Evolutionary conservation across 2,797 vertebrate genomes (phyloP).

Genomic region (Gymnothorax reevesii): DNA sequence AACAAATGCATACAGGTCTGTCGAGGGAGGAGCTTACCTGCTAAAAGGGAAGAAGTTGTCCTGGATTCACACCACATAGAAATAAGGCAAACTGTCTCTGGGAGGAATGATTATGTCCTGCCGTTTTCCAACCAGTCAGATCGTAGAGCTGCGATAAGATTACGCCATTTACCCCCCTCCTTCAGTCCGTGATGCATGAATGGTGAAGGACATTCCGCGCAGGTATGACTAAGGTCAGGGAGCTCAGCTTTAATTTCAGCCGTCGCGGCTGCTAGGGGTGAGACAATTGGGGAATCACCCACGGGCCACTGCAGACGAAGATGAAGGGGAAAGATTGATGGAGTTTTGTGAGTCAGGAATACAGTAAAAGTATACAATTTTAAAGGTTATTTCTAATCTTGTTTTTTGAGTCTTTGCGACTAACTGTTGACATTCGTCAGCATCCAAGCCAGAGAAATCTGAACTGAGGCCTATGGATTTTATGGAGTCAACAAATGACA

Average conservation of each 20-base stretch:
- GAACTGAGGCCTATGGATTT: conserved; percentile 16
- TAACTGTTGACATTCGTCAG: background rate
- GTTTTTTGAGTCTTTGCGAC: background rate
- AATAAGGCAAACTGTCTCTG: no score
- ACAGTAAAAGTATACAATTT: background rate
- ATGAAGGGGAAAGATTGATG: background rate
- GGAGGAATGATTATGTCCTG: background rate
- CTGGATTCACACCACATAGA: background rate
- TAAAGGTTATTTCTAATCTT: background rate
- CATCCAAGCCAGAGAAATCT: background rate
- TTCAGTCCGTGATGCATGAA: conserved; percentile 22
- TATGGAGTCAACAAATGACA: conserved; percentile 23
- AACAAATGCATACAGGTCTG: conserved; percentile 9
- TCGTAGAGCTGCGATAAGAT: background rate
- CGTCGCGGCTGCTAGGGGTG: conserved; percentile 22
- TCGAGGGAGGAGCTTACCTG: background rate
- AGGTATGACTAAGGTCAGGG: conserved; percentile 48
- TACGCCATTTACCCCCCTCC: background rate
- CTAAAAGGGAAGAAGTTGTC: background rate
- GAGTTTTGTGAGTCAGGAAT: background rate
- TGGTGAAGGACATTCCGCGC: conserved; percentile 38
- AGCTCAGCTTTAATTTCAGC: conserved; percentile 25
- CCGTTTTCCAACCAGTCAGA: background rate
- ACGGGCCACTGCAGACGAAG: conserved; percentile 28
- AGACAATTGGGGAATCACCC: conserved; percentile 14